phyloP scores from a whole-genome alignment of 2,797 vertebrate species.

The Heliangelus exortis region DNA sequence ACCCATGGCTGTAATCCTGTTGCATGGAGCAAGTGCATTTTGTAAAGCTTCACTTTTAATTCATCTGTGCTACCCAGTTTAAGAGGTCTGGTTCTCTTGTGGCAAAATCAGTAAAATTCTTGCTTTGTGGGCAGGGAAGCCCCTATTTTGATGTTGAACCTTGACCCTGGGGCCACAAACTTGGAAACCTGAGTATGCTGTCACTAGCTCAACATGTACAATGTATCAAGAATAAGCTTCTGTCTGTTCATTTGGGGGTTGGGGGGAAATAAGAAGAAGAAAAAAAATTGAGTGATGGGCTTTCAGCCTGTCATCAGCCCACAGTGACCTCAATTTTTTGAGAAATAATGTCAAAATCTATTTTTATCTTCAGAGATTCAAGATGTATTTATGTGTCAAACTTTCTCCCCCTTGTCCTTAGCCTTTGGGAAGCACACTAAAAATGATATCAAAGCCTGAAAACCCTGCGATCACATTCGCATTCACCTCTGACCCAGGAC shows the following conservation, averaged over 20 bases:
- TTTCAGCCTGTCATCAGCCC: conserved; percentile 72
- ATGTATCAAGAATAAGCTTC: conserved; percentile 65
- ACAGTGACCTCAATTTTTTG: conserved; percentile 76
- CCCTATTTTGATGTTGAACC: conserved; percentile 29
- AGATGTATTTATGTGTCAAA: conserved; percentile 75
- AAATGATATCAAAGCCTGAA: conserved; percentile 49
- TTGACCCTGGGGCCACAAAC: conserved; percentile 58
- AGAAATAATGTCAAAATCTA: conserved; percentile 76
- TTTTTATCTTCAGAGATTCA: conserved; percentile 70
- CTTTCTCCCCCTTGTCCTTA: conserved; percentile 59
- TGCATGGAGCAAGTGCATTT: neutral
- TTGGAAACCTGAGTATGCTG: conserved; percentile 64
- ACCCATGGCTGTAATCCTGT: neutral
- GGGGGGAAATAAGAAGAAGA: neutral
- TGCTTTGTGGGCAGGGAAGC: neutral
- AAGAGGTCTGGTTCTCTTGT: neutral
- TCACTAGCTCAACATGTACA: conserved; percentile 47
- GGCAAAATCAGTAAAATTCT: neutral
- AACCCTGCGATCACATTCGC: neutral
- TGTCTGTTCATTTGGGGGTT: neutral
- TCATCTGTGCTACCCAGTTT: neutral
- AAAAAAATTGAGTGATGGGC: conserved; percentile 69
- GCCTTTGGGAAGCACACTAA: conserved; percentile 64
- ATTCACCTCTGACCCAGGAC: conserved; percentile 30
- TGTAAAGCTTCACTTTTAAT: neutral